Evolutionary conservation across 2,797 vertebrate species (phyloP).

Genomic region (Sebastes iracundus): DNA sequence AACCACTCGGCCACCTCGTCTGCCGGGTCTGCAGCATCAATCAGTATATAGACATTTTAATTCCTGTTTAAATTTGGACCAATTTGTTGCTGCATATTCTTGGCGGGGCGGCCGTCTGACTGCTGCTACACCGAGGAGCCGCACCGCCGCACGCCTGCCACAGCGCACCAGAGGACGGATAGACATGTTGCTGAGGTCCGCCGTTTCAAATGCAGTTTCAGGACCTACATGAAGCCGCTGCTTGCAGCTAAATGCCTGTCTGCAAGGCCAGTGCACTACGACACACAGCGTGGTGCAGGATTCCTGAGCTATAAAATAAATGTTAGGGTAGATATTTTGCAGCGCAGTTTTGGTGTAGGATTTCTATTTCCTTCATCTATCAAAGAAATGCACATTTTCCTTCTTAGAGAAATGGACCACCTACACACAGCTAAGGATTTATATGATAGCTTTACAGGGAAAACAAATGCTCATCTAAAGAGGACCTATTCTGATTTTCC

Average conservation of each 20-base stretch:
- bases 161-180: no score
- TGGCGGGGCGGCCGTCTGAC: no score
- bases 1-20: no score
- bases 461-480: background rate
- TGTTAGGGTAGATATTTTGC: background rate
- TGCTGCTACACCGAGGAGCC: no score
- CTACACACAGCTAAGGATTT: background rate
- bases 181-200: no score
- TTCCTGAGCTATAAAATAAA: background rate
- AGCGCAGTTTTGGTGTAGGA: background rate
- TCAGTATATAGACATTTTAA: no score
- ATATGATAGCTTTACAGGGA: background rate
- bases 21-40: no score
- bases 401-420: background rate
- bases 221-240: background rate
- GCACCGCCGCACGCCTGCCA: no score
- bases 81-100: no score
- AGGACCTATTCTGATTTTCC: no score
- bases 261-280: background rate
- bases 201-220: no score
- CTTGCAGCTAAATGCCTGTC: background rate
- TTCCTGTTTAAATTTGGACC: no score
- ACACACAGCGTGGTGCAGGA: background rate
- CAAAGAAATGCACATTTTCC: background rate
- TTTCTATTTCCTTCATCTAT: background rate